Evolutionary conservation across 1,140 invertebrate genomes (phyloP), one percentile per base, ranked within the genome.

Genomic region (Andricus grossulariae): DNA sequence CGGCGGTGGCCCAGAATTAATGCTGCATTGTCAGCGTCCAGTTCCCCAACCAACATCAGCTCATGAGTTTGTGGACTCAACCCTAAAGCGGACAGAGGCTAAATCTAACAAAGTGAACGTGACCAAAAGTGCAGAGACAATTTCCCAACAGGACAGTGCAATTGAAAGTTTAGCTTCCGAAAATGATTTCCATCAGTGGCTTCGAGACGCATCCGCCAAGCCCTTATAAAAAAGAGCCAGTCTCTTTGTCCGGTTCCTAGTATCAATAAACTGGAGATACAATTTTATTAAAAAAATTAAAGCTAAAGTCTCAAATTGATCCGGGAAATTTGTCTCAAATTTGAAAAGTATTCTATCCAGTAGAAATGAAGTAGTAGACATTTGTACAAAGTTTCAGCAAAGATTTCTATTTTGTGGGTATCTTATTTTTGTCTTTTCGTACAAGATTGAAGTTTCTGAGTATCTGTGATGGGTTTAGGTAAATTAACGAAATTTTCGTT

Each of bases 1-100:
- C 86, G 95, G 96, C 32, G 97, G 97, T 16, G 97, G 97, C 1
- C 97, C 97, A 0, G 96, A 97, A 86, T 91, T 97, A 55, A 85
- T 93, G 76, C 83, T 94, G 11, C 90, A 92, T 77, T 89, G 87
- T 82, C 90, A 90, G 81, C 85, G 91, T 70, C 81, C 87, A 15
- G 85, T 83, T 89, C 88, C 74, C 89, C 90, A 91, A 91, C 91
- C 90, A 88, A 83, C 86, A 25, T 89, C 90, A 50, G 90, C 86
- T 83, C 84, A 88, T 50, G 89, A 88, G 78, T 75, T 89, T 8
- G 80, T 88, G 49, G 89, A 91, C 25, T 87, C 84, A 16, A 88
- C 51, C 82, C 89, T 76, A 51, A 85, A 75, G 83, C 88, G 85
- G 21, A 25, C 77, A 52, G 89, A 90, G 45, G 73, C 57, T 52